Evolutionary conservation across 2,113 vertebrate species (phyloP).

Genomic region (Oostethus manadensis): DNA sequence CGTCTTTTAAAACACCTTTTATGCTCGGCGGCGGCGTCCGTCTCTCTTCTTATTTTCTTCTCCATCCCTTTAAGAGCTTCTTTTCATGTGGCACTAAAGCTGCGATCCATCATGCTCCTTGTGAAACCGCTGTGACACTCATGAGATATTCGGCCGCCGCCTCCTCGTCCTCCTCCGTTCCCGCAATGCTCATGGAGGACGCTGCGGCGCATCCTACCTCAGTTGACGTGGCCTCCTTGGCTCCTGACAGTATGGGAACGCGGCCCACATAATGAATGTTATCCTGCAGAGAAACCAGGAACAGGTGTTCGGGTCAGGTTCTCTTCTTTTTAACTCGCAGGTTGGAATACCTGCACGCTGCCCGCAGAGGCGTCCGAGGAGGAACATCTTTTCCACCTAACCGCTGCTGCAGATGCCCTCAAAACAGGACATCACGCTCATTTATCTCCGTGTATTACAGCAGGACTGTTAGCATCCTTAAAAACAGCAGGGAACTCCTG

Average conservation of each 20-base stretch:
- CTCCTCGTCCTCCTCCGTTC: conserved; percentile 26
- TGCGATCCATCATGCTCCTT: conserved; percentile 35
- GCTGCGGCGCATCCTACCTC: conserved; percentile 34
- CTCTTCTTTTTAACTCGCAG: conserved; percentile 10
- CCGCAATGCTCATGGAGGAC: conserved; percentile 19
- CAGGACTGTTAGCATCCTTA: too few relatives aligned
- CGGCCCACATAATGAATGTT: conserved; percentile 59
- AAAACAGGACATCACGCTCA: not conserved
- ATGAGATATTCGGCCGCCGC: conserved; percentile 36
- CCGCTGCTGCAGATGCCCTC: not conserved
- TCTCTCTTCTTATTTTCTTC: conserved; percentile 16
- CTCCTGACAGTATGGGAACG: conserved; percentile 64
- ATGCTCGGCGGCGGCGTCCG: conserved; percentile 18
- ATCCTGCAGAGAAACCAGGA: conserved; percentile 43
- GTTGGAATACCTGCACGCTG: too few relatives aligned
- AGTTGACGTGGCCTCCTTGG: conserved; percentile 57
- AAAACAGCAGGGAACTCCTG: too few relatives aligned
- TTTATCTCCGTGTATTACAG: not conserved
- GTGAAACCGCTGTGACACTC: conserved; percentile 33
- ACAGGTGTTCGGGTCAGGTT: conserved; percentile 38
- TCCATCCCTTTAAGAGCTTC: conserved; percentile 13
- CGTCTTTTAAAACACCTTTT: conserved; percentile 24
- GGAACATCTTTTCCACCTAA: not conserved
- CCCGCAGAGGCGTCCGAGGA: not conserved
- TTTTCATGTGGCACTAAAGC: conserved; percentile 21